Percentiles rank a stretch among this genome's conserved stretches.
Evolutionary conservation across 2,797 vertebrate genomes (phyloP).

Genomic region (Lepidocolaptes lacrymiger): DNA sequence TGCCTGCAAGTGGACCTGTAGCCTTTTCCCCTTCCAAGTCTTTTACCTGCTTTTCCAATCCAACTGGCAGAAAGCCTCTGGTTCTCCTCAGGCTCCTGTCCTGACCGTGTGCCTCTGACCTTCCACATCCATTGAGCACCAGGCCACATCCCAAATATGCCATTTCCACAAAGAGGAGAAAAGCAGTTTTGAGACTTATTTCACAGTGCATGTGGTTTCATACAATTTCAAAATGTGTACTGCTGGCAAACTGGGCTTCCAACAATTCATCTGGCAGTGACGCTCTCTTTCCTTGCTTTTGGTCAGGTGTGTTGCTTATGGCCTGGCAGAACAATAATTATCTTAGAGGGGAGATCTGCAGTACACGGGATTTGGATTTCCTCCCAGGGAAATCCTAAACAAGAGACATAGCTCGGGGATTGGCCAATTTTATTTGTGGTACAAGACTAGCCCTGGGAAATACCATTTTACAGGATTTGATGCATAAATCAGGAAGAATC

Average conservation of each 20-base stretch:
- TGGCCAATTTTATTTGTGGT: background rate
- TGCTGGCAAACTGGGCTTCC: background rate
- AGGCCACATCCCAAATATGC: background rate
- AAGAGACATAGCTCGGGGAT: background rate
- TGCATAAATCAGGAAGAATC: background rate
- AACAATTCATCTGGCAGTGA: background rate
- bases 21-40: background rate
- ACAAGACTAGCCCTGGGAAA: background rate
- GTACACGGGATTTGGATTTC: background rate
- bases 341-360: background rate
- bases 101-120: background rate
- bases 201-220: background rate
- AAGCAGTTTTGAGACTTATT: background rate
- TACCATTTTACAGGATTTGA: background rate
- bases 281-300: background rate
- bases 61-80: background rate
- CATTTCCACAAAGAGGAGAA: background rate
- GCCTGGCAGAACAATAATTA: background rate
- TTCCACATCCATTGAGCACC: background rate
- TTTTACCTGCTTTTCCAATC: background rate
- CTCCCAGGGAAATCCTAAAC: background rate
- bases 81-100: background rate
- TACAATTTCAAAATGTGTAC: background rate
- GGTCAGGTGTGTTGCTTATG: background rate
- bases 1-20: background rate